Evolutionary conservation across 1,140 invertebrate species (phyloP).

Genomic region (Phthorimaea operculella): DNA sequence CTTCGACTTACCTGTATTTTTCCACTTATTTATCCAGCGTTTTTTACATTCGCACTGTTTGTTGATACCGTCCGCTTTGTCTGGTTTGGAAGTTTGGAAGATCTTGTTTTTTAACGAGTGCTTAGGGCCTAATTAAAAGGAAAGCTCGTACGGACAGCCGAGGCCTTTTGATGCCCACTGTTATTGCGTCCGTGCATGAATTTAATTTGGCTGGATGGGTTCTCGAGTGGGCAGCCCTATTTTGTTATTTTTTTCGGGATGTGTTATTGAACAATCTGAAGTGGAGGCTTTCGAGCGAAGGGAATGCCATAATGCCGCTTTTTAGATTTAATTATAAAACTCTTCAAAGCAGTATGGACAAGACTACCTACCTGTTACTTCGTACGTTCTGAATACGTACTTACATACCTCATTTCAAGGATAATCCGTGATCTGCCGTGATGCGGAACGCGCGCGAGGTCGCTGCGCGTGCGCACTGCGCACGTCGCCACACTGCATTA

Average conservation of each 20-base stretch:
- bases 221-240: conserved; percentile 48
- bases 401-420: background rate
- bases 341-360: no score
- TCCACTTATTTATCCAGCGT: conserved; percentile 66
- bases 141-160: conserved; percentile 61
- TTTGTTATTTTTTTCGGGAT: conserved; percentile 34
- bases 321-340: background rate
- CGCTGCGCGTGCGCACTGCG: conserved; percentile 19
- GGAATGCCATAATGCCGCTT: background rate
- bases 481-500: conserved; percentile 32
- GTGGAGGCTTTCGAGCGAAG: conserved; percentile 13
- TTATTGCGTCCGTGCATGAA: conserved; percentile 63
- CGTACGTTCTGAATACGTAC: no score
- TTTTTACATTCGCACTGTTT: conserved; percentile 63
- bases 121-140: conserved; percentile 68
- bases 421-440: background rate
- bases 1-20: conserved; percentile 67
- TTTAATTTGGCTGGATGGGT: conserved; percentile 62
- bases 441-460: conserved; percentile 2
- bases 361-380: no score
- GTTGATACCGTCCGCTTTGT: conserved; percentile 58
- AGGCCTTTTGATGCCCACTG: conserved; percentile 63
- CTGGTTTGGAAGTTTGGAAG: conserved; percentile 60
- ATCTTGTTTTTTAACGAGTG: conserved; percentile 67
- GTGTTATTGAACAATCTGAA: conserved; percentile 31